Evolutionary conservation across 2,888 invertebrate genomes (phyloP).

Genomic region (Pachliopta kotzebuea): DNA sequence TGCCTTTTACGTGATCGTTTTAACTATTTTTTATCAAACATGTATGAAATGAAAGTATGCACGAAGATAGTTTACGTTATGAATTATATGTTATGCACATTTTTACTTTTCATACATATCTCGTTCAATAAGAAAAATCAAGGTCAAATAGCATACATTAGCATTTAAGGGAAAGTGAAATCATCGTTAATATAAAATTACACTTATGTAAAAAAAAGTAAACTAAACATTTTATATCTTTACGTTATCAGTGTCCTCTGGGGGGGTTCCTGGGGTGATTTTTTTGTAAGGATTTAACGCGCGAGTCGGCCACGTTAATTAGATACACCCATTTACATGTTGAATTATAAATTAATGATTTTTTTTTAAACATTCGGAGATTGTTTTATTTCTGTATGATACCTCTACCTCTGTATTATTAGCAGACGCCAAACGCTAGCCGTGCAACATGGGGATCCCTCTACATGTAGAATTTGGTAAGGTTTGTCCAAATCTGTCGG

Average conservation of each 20-base stretch:
- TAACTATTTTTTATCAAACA: background rate
- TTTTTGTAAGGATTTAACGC: conserved; percentile 16
- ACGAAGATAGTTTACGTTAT: background rate
- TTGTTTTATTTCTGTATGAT: conserved; percentile 36
- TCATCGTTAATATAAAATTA: conserved; percentile 5
- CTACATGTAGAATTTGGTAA: too few relatives aligned
- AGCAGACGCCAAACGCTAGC: too few relatives aligned
- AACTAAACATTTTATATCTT: conserved; percentile 6
- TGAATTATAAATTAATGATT: conserved; percentile 46
- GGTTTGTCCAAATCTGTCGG: too few relatives aligned
- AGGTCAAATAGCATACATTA: conserved; percentile 8
- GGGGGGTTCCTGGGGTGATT: conserved; percentile 6
- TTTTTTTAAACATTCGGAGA: conserved; percentile 44
- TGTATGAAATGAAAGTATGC: background rate
- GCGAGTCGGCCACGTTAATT: conserved; percentile 14
- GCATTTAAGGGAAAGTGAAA: conserved; percentile 27
- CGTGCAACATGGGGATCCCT: too few relatives aligned
- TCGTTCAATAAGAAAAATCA: conserved; percentile 1
- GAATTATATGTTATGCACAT: background rate
- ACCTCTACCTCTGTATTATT: too few relatives aligned
- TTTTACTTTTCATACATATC: background rate
- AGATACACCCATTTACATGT: conserved; percentile 40
- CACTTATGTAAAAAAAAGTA: conserved; percentile 1
- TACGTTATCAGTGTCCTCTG: conserved; percentile 2
- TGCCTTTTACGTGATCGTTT: conserved; percentile 8